Conservation (phyloP, 2,888 invertebrate genomes). For the Cephalotes varians region DNA sequence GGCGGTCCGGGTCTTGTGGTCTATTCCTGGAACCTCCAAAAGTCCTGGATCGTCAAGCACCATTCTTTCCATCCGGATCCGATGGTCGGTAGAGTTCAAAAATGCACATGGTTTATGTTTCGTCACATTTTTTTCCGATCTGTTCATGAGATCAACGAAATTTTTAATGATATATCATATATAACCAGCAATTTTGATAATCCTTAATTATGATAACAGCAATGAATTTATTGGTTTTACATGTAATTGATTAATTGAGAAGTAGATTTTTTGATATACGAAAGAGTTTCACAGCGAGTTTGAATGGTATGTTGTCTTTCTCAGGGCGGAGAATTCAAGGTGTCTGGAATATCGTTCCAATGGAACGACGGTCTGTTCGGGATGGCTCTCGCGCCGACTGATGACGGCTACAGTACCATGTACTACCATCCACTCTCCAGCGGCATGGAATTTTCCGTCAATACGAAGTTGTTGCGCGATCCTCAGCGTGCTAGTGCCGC, state of each 20-base stretch:
- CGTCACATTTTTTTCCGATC: no score
- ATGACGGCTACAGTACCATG: conserved; percentile 90
- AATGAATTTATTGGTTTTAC: background rate
- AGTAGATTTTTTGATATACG: background rate
- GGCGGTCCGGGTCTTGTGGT: conserved; percentile 91
- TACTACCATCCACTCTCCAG: conserved; percentile 94
- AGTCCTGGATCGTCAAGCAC: conserved; percentile 92
- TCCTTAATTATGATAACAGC: background rate
- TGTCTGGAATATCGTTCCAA: conserved; percentile 90
- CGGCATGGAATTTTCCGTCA: conserved; percentile 92
- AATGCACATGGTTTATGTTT: background rate
- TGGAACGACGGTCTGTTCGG: conserved; percentile 94
- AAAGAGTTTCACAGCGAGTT: background rate
- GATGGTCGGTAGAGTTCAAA: conserved; percentile 78
- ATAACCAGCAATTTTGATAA: background rate
- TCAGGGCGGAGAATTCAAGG: conserved; percentile 90
- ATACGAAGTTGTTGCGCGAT: conserved; percentile 88
- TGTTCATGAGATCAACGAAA: background rate
- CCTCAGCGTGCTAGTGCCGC: conserved; percentile 86
- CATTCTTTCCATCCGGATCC: conserved; percentile 91
- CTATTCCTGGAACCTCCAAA: conserved; percentile 91
- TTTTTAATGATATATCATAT: background rate
- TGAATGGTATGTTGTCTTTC: background rate
- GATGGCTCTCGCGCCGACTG: conserved; percentile 89
- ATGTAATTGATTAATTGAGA: background rate